Conservation (phyloP, 2,113 vertebrate species). For the Archilochus colubris region DNA sequence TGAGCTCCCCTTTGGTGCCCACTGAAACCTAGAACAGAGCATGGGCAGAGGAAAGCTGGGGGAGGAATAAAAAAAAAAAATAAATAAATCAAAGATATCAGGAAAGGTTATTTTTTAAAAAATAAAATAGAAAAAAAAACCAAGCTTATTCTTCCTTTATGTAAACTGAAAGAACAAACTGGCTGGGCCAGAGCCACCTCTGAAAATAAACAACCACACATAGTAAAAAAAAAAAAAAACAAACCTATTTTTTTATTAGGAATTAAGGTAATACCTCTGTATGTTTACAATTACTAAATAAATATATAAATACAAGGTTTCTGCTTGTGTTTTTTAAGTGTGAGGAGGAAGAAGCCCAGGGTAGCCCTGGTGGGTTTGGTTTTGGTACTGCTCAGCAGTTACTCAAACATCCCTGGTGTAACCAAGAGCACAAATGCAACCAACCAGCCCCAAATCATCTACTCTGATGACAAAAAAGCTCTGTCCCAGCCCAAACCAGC, state of each 20-base stretch:
- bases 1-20: neutral
- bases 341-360: neutral
- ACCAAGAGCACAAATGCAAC: too few relatives aligned
- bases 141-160: slow-evolving; percentile 21
- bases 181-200: slow-evolving; percentile 53
- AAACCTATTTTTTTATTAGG: slow-evolving; percentile 48
- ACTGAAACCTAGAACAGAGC: neutral
- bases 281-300: neutral
- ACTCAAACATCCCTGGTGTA: too few relatives aligned
- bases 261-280: slow-evolving; percentile 29
- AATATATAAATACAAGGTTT: slow-evolving; percentile 5
- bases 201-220: neutral
- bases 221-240: neutral
- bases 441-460: too few relatives aligned
- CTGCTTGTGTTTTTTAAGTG: rapidly evolving
- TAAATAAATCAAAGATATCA: neutral
- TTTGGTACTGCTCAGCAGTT: too few relatives aligned
- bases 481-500: too few relatives aligned
- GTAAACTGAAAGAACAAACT: neutral
- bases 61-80: neutral
- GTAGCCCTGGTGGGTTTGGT: neutral
- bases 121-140: neutral
- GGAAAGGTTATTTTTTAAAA: neutral
- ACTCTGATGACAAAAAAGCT: too few relatives aligned
- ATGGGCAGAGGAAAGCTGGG: rapidly evolving